phyloP scores from a whole-genome alignment of 2,797 vertebrate species.

The Tokudaia tokunoshimensis region DNA sequence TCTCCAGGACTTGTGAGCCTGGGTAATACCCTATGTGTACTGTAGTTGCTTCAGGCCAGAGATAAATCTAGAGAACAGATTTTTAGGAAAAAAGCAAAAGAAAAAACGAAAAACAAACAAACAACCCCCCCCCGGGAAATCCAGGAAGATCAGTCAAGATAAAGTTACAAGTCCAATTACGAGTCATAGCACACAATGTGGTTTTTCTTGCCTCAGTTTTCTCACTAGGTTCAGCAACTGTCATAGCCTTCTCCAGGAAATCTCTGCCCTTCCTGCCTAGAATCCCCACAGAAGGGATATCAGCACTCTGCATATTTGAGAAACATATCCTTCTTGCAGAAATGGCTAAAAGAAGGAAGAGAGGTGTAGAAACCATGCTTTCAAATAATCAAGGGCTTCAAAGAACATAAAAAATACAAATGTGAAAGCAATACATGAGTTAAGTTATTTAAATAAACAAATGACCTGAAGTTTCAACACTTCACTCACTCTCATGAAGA shows the following conservation, averaged over 20 bases:
- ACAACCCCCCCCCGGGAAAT: background rate
- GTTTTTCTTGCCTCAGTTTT: background rate
- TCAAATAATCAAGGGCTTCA: conserved; percentile 30
- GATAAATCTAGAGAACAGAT: background rate
- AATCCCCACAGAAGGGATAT: background rate
- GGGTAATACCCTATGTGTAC: too few species aligned
- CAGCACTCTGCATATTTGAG: background rate
- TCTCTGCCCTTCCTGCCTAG: background rate
- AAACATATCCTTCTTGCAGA: background rate
- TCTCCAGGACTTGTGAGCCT: background rate
- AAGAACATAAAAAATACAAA: background rate
- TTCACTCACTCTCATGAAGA: background rate
- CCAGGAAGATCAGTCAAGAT: background rate
- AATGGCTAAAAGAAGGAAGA: conserved; percentile 9
- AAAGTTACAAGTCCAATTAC: background rate
- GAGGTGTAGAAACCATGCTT: background rate
- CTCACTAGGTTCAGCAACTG: background rate
- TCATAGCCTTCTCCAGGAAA: background rate
- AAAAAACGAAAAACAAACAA: background rate
- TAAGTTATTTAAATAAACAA: background rate
- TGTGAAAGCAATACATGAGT: background rate
- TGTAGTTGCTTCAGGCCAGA: background rate
- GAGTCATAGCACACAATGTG: background rate
- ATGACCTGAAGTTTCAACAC: background rate
- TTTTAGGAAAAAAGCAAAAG: background rate